Conservation (phyloP, 1,140 invertebrate genomes). For the Brachionus paranguensis region DNA sequence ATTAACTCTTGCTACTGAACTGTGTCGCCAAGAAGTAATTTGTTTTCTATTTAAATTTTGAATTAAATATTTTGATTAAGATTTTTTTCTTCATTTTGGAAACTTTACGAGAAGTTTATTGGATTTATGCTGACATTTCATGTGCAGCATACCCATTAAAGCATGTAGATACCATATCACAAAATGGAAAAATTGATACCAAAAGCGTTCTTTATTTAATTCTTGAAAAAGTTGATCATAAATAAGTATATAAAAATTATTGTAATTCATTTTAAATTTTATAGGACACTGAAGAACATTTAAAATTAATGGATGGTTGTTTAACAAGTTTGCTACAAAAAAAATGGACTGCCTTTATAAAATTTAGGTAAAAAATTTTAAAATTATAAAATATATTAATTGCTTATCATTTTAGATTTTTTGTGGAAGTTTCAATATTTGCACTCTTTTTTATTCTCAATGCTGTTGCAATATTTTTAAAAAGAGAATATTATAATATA, state of each 20-base stretch:
- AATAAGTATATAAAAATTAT: neutral
- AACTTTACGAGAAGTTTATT: constrained; percentile 86
- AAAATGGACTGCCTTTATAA: constrained; percentile 96
- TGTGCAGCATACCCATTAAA: constrained; percentile 93
- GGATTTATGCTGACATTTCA: constrained; percentile 76
- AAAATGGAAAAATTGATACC: constrained; percentile 82
- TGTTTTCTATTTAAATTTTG: neutral
- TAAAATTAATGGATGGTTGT: constrained; percentile 89
- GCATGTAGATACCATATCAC: constrained; percentile 87
- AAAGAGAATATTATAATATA: constrained; percentile 53
- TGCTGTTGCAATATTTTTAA: constrained; percentile 72
- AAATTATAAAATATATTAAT: neutral
- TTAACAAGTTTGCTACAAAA: constrained; percentile 86
- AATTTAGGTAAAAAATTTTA: constrained; percentile 62
- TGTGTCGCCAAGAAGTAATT: constrained; percentile 72
- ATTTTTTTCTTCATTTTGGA: constrained; percentile 93
- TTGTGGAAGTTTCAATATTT: constrained; percentile 82
- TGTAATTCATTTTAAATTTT: constrained; percentile 21
- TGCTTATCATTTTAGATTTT: constrained; percentile 65
- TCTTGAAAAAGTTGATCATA: constrained; percentile 79
- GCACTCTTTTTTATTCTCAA: constrained; percentile 80
- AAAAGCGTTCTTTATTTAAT: constrained; percentile 91
- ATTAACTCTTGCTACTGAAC: constrained; percentile 81
- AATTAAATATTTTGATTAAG: constrained; percentile 43
- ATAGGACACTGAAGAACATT: constrained; percentile 84